phyloP scores from a whole-genome alignment of 2,797 vertebrate genomes.

The Gouania willdenowi region DNA sequence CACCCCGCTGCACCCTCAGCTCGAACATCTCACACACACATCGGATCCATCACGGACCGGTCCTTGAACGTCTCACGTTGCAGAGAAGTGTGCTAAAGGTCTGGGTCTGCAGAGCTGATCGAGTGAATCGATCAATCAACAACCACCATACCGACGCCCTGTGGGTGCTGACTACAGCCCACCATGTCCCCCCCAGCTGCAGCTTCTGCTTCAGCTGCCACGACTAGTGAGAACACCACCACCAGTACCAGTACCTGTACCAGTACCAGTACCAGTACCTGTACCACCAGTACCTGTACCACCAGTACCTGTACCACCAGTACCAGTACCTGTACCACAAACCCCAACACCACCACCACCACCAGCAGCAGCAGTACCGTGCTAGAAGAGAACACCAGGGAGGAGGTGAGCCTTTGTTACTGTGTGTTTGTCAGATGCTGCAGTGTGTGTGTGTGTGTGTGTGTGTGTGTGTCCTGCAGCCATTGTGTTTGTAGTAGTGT shows the following conservation, averaged over 20 bases:
- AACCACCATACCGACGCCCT: too few species aligned
- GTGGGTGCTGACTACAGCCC: slow-evolving; percentile 13
- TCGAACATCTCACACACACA: too few species aligned
- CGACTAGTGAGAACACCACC: slow-evolving; percentile 75
- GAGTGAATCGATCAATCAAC: too few species aligned
- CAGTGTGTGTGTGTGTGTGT: too few species aligned
- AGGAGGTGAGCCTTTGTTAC: slow-evolving; percentile 63
- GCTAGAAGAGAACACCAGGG: slow-evolving; percentile 71
- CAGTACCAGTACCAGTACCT: slow-evolving; percentile 51
- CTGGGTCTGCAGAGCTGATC: too few species aligned
- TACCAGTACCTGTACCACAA: slow-evolving; percentile 53
- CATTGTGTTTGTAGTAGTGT: too few species aligned
- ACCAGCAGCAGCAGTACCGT: slow-evolving; percentile 56
- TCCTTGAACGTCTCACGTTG: not conserved
- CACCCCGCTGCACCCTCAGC: not conserved
- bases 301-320: slow-evolving; percentile 37
- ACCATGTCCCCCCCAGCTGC: slow-evolving; percentile 85
- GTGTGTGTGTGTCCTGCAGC: too few species aligned
- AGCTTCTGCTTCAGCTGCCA: slow-evolving; percentile 84
- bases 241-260: slow-evolving; percentile 38
- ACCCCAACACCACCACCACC: slow-evolving; percentile 28
- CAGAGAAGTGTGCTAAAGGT: too few species aligned
- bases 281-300: slow-evolving; percentile 41
- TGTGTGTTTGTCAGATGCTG: not conserved
- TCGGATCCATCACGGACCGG: not conserved